Conservation (phyloP, 2,797 vertebrate species). For the Sebastes melanostomus region DNA sequence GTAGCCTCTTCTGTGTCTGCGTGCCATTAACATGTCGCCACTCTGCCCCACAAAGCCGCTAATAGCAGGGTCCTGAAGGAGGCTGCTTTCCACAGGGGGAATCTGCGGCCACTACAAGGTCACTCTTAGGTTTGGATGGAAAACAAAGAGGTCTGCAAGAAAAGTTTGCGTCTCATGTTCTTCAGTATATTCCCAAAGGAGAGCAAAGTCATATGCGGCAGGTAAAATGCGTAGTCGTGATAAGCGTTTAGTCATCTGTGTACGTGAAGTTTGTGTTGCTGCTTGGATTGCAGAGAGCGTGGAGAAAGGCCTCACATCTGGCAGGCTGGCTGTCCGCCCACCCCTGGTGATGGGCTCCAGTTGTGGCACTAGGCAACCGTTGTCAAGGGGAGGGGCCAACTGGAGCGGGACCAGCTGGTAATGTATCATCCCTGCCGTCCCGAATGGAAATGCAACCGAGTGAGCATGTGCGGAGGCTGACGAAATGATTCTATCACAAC, state of each 20-base stretch:
- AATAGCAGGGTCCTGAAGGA: conserved; percentile 71
- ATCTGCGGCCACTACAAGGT: conserved; percentile 71
- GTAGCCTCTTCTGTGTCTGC: conserved; percentile 62
- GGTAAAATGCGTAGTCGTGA: background rate
- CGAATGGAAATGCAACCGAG: conserved; percentile 26
- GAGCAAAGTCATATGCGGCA: background rate
- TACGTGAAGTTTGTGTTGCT: conserved; percentile 53
- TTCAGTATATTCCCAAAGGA: background rate
- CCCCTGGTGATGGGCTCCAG: conserved; percentile 71
- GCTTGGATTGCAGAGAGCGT: conserved; percentile 44
- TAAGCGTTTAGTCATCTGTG: conserved; percentile 31
- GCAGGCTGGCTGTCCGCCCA: conserved; percentile 66
- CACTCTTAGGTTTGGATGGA: conserved; percentile 60
- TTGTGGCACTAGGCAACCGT: conserved; percentile 70
- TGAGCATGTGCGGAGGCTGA: conserved; percentile 47
- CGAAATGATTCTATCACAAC: conserved; percentile 2
- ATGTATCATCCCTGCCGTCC: conserved; percentile 47
- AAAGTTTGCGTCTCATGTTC: conserved; percentile 40
- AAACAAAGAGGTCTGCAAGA: conserved; percentile 42
- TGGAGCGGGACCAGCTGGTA: conserved; percentile 64
- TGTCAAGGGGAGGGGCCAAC: conserved; percentile 53
- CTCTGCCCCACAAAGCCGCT: conserved; percentile 74
- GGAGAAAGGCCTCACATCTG: conserved; percentile 74
- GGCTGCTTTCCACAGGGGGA: conserved; percentile 64
- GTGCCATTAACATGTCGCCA: conserved; percentile 76